Base-by-base conservation (phyloP, 2,888 invertebrate genomes). In the Cremastinae sp. region DNA sequence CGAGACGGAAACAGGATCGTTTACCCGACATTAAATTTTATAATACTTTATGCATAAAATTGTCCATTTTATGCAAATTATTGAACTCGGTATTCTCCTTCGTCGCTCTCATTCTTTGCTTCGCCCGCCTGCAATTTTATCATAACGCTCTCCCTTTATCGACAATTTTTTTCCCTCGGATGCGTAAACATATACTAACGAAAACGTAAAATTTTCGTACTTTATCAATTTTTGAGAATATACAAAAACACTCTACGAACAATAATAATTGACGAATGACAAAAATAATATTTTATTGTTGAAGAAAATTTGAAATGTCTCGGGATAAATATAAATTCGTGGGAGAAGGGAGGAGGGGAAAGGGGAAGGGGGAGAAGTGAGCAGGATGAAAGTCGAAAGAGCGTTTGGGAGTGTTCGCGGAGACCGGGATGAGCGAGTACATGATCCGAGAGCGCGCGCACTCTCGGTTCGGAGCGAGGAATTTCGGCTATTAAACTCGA, bases 401-500 rank as follows among this genome's bases (percentile, higher is more conserved):
- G 28, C 28, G 28, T 28, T 28, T 5, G 28, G 28, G 28, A 28
- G 28, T 28, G 28, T 5, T 28, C 5, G n/a, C n/a, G 14, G 10
- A 20, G 38, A 58, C 28, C 43, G 43, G 54, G 71, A 64, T 54
- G 64, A 38, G 71, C 62, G 58, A 56, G 62, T 69, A 65, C 61
- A 51, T 47, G 61, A 41, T 68, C 49, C 28, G 53, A 64, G 69
- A 71, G 75, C 80, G 73, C 79, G 75, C 80, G 73, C 79, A 75
- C 69, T 62, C 69, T 70, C 54, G 78, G 80, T 79, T 84, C 85
- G 86, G 88, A 89, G 28, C 28, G 28, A 28, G 28, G 28, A 28
- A 28, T 28, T 78, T 88, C 85, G 87, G 88, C 89, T 87, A 88
- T 89, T 88, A 88, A 89, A 86, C 83, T 85, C 84, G 83, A 85